These are phyloP conservation scores for Drosophila varians DNA, from an alignment of 1,140 invertebrate genomes.

Conservation along the genomic window DNA sequence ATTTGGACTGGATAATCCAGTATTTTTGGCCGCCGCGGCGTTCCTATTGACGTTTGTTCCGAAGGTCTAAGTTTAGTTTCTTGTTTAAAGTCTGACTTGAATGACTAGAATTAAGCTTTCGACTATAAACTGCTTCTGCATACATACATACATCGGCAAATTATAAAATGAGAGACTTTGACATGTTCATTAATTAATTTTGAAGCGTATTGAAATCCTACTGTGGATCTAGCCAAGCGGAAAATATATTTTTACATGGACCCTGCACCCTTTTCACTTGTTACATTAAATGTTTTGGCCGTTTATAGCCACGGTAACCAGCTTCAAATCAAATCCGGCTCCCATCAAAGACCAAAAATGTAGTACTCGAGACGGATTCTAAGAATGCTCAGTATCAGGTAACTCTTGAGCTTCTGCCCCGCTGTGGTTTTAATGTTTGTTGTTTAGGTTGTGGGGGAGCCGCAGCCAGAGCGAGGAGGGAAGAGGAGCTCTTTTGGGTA, in stretches of 20 bases:
- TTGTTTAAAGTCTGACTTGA: no score
- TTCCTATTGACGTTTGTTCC: no score
- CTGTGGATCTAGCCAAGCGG: not conserved
- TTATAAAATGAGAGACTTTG: no score
- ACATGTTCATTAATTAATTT: no score
- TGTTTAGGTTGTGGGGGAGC: slow-evolving; percentile 32
- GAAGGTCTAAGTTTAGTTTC: no score
- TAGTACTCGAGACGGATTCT: not conserved
- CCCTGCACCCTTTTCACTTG: not conserved
- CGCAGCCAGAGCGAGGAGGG: not conserved
- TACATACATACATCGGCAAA: no score
- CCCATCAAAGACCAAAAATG: not conserved
- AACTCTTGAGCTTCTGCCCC: slow-evolving; percentile 68
- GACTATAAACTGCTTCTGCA: no score
- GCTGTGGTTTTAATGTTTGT: slow-evolving; percentile 76
- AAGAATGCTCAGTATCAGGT: slow-evolving; percentile 56
- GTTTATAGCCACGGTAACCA: not conserved
- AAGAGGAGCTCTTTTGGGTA: slow-evolving; percentile 60
- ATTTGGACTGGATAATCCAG: no score
- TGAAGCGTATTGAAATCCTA: no score
- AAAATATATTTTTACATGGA: not conserved
- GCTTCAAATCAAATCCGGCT: not conserved
- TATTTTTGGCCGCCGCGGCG: no score
- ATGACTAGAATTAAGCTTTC: no score
- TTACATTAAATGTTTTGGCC: not conserved